These are phyloP conservation scores for Tragelaphus strepsiceros DNA, from an alignment of 2,113 vertebrate genomes.

Conservation along the genomic window DNA sequence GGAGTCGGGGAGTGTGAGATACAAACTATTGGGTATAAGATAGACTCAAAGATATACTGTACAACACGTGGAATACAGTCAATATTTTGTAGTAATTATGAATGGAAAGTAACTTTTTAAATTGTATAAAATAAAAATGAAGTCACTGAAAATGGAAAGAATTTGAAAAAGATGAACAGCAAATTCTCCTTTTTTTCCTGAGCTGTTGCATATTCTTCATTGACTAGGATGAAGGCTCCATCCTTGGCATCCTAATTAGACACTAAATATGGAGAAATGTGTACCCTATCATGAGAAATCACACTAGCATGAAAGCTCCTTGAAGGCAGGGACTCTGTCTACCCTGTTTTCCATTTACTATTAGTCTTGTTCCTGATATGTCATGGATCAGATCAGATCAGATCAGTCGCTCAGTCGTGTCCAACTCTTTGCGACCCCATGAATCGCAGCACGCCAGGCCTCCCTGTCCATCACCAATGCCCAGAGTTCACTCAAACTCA, in stretches of 20 bases:
- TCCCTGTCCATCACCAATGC: no score
- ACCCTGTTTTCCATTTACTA: not conserved
- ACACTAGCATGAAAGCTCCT: not conserved
- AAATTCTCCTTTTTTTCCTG: not conserved
- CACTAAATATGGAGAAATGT: not conserved
- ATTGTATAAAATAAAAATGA: not conserved
- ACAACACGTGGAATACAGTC: not conserved
- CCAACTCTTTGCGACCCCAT: no score
- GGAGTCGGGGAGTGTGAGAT: not conserved
- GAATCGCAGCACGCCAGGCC: no score
- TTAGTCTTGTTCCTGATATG: not conserved
- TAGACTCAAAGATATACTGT: not conserved
- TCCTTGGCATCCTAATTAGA: not conserved
- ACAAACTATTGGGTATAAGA: not conserved
- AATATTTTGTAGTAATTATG: not conserved
- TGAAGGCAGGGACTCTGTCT: not conserved
- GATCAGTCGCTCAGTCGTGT: no score
- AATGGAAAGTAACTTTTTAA: not conserved
- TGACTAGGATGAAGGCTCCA: not conserved
- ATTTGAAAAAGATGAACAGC: not conserved
- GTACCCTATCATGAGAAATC: not conserved
- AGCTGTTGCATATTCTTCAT: not conserved
- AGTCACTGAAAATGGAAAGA: not conserved
- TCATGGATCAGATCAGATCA: not conserved
- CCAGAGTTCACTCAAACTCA: no score